These are phyloP conservation scores for Athalia circularis DNA, from an alignment of 2,888 invertebrate genomes.

Conservation along the genomic window DNA sequence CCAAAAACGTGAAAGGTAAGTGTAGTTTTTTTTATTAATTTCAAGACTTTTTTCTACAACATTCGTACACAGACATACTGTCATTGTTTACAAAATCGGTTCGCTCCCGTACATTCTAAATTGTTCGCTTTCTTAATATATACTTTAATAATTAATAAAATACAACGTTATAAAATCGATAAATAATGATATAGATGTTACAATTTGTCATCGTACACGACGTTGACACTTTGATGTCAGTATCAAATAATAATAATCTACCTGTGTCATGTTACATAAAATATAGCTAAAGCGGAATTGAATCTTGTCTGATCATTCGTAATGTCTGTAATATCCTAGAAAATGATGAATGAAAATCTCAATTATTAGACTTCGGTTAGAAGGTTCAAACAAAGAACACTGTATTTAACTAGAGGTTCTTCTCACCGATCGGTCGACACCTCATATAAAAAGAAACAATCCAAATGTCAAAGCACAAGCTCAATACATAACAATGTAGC, in stretches of 20 bases:
- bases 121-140: slow-evolving; percentile 1
- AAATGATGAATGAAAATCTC: no score
- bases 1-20: no score
- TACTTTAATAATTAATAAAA: slow-evolving; percentile 15
- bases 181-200: slow-evolving; percentile 28
- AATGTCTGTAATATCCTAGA: neutral
- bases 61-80: slow-evolving; percentile 20
- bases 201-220: neutral
- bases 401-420: neutral
- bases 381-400: no score
- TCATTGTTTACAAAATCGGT: slow-evolving; percentile 4
- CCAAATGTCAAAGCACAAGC: slow-evolving; percentile 22
- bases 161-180: slow-evolving; percentile 32
- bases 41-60: neutral
- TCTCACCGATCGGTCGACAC: neutral
- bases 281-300: neutral
- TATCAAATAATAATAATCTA: neutral
- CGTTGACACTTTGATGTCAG: slow-evolving; percentile 23
- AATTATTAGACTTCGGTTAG: no score
- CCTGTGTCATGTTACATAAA: neutral
- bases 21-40: slow-evolving; percentile 12
- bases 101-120: slow-evolving; percentile 15
- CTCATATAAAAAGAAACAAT: neutral
- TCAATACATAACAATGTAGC: slow-evolving; percentile 14
- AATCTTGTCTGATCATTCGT: neutral